Conservation (phyloP, 2,797 vertebrate genomes). For the Fundulus diaphanus region DNA sequence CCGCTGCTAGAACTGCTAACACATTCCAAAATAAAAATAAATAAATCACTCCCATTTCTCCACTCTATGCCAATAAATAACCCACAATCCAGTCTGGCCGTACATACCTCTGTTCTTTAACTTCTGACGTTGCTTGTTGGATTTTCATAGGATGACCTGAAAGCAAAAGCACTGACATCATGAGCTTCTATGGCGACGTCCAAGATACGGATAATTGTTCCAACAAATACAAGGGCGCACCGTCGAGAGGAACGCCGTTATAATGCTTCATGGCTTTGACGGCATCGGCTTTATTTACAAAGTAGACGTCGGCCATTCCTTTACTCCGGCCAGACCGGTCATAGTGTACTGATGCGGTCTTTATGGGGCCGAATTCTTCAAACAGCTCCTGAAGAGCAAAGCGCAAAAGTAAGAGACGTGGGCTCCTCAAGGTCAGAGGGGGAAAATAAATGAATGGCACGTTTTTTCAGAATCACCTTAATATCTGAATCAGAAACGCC, state of each 20-base stretch:
- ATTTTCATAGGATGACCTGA: conserved; percentile 94
- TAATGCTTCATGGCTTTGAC: conserved; percentile 95
- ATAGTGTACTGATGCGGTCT: conserved; percentile 90
- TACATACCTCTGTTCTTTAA: conserved; percentile 83
- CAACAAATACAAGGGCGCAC: conserved; percentile 66
- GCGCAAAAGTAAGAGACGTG: background rate
- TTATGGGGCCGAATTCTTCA: conserved; percentile 89
- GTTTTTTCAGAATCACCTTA: conserved; percentile 74
- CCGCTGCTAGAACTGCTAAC: conserved; percentile 73
- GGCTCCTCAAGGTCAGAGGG: accelerated
- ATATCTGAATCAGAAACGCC: conserved; percentile 93
- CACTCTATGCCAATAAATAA: background rate
- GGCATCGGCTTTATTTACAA: conserved; percentile 87
- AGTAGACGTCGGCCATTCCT: conserved; percentile 91
- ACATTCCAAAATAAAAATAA: no score
- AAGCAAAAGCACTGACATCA: background rate
- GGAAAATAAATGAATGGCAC: no score
- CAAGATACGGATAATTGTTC: accelerated
- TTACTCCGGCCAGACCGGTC: conserved; percentile 92
- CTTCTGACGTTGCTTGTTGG: conserved; percentile 88
- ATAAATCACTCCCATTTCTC: no score
- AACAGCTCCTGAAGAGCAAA: conserved; percentile 85
- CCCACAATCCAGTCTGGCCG: background rate
- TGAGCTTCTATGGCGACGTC: background rate
- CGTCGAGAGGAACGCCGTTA: conserved; percentile 91